Evolutionary conservation across 2,113 vertebrate genomes (phyloP), one percentile per base, ranked within the genome.

Genomic region (Diglossa brunneiventris): DNA sequence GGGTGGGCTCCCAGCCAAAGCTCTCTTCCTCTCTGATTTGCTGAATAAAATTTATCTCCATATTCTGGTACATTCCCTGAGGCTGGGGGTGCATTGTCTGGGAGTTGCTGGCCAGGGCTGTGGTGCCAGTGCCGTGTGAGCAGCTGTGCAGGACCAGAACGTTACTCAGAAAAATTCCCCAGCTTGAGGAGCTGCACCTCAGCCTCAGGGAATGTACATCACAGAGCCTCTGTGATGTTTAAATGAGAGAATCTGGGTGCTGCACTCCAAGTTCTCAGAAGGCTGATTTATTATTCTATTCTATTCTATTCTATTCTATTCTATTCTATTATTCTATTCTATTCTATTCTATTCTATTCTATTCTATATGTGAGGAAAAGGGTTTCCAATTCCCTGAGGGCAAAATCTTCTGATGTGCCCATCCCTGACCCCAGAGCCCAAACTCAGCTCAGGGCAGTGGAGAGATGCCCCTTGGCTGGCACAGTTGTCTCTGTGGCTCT

Each of bases 1-100:
- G 66, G 64, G 41, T 11, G 47, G 83, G 76, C 83, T 92, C 24
- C 62, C 44, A 50, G 92, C 94, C 91, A 93, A 78, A 81, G 59
- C 83, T 52, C 11, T 67, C 55, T 23, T 49, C 70, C 77, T 39
- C 75, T 61, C 79, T 47, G 41, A 42, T 76, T 44, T 93, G 88
- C 55, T 22, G 21, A 13, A n/a, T 50, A 53, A 61, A 62, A 67
- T 26, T 3, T 26, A 8, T 77, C 68, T 86, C 83, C 52, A 3
- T 13, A 1, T 92, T 87, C 80, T 88, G 81, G 89, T 58, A 44
- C 30, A 22, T 86, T 89, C 86, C 80, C 15, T 0, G 1, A 13
- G 35, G 59, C 44, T 35, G 39, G 24, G 33, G 35, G 53, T 0
- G 0, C 84, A 10, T 35, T 6, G 31, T 11, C 67, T 8, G 2